These are phyloP conservation scores for Prietella phreatophila DNA, from an alignment of 2,113 vertebrate species.

Conservation along the genomic window DNA sequence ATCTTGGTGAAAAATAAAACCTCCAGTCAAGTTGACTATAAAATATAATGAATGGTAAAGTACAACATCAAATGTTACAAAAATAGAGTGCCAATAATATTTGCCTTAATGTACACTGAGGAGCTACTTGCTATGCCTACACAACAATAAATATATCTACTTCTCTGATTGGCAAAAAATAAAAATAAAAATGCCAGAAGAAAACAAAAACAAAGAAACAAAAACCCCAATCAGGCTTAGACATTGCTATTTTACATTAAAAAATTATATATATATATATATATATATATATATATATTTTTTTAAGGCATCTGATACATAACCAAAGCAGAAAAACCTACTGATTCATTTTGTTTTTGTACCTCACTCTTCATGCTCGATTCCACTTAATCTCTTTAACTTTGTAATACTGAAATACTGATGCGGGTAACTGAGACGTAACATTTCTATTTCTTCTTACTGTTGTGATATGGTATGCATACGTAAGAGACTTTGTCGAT, in stretches of 20 bases:
- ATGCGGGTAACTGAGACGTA: constrained; percentile 90
- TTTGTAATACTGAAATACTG: constrained; percentile 78
- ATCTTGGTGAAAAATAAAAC: constrained; percentile 33
- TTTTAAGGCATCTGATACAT: background rate
- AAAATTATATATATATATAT: background rate
- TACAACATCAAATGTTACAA: constrained; percentile 65
- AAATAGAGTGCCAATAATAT: constrained; percentile 87
- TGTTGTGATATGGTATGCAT: background rate
- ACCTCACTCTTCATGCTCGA: constrained; percentile 59
- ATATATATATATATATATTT: too few species aligned
- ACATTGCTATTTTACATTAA: background rate
- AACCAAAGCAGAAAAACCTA: constrained; percentile 49
- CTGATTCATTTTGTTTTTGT: constrained; percentile 52
- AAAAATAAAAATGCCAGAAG: constrained; percentile 63
- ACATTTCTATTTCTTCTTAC: constrained; percentile 83
- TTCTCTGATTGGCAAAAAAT: constrained; percentile 59
- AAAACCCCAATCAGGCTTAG: constrained; percentile 54
- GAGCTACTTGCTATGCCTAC: constrained; percentile 71
- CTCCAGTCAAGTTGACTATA: constrained; percentile 52
- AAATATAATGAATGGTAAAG: constrained; percentile 61
- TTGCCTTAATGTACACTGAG: constrained; percentile 87
- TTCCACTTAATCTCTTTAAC: constrained; percentile 59
- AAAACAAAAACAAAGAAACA: constrained; percentile 69
- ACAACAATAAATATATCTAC: constrained; percentile 58
- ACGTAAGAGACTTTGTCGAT: background rate